phyloP scores from a whole-genome alignment of 2,888 invertebrate genomes.

The Timema podura region DNA sequence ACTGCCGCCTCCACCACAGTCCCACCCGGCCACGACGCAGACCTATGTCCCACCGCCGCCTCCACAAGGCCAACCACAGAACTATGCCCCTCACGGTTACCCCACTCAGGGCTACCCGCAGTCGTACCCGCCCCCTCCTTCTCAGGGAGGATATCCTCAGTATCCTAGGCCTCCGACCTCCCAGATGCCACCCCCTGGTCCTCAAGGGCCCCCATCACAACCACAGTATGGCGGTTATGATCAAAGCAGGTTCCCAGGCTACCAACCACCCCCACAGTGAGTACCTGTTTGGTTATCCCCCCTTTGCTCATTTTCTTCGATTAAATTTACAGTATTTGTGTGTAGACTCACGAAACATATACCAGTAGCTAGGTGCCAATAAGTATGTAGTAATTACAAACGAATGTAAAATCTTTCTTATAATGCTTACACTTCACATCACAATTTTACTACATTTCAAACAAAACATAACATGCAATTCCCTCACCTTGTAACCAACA shows the following conservation, averaged over 20 bases:
- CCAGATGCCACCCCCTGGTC: constrained; percentile 57
- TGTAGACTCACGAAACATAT: no score
- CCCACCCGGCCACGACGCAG: constrained; percentile 31
- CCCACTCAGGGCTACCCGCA: constrained; percentile 34
- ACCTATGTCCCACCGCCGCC: constrained; percentile 30
- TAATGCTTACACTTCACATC: no score
- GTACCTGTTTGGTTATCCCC: not conserved
- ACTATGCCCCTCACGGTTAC: constrained; percentile 34
- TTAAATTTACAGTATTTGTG: no score
- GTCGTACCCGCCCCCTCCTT: constrained; percentile 45
- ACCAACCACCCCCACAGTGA: constrained; percentile 72
- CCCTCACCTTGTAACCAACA: no score
- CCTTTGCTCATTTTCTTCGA: not conserved
- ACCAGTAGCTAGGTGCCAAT: no score
- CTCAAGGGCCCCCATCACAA: constrained; percentile 68
- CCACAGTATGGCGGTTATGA: constrained; percentile 73
- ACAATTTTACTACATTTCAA: no score
- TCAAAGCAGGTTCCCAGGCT: constrained; percentile 40
- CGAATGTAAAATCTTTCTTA: no score
- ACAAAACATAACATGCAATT: no score
- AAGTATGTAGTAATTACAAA: no score
- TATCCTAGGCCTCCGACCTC: constrained; percentile 57
- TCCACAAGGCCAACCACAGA: constrained; percentile 28
- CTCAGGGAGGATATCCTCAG: constrained; percentile 56
- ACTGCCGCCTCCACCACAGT: constrained; percentile 28